A percentile compares a stretch with the other conserved stretches of the same genome.
Evolutionary conservation across 2,113 vertebrate genomes (phyloP).

Genomic region (Xenopus laevis): DNA sequence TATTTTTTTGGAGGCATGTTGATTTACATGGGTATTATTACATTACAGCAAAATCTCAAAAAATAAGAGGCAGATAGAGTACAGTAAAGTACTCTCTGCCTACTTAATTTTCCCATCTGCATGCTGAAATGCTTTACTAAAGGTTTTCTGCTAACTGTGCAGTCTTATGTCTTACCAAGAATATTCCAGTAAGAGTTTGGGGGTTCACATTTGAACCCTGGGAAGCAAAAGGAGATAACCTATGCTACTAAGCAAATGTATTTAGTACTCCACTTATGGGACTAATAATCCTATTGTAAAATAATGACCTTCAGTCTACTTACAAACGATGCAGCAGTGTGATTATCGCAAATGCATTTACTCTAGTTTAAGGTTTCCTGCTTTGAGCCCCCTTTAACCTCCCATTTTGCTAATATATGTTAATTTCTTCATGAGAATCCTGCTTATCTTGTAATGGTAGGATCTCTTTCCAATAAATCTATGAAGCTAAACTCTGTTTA

Average conservation of each 20-base stretch:
- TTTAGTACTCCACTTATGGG: not conserved
- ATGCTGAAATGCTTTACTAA: not conserved
- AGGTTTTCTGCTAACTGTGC: no score
- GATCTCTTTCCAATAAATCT: conserved; percentile 20
- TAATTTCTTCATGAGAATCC: conserved; percentile 27
- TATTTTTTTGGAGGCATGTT: no score
- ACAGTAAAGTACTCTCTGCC: no score
- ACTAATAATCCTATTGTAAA: conserved; percentile 3
- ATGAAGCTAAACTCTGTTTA: not conserved
- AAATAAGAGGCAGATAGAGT: no score
- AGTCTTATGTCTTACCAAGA: not conserved
- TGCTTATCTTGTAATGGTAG: conserved; percentile 23
- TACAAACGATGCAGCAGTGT: not conserved
- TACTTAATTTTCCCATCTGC: no score
- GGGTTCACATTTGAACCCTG: no score
- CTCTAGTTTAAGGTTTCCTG: not conserved
- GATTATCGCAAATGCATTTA: conserved; percentile 12
- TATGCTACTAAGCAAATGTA: no score
- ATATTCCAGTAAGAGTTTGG: no score
- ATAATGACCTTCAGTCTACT: conserved; percentile 20
- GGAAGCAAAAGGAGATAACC: no score
- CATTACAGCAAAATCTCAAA: no score
- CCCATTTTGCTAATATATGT: conserved; percentile 26
- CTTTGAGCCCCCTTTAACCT: conserved; percentile 3
- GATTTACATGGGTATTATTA: no score